Evolutionary conservation across 92 coral and sea anemone genomes (phyloP).

Genomic region (Phenganax subtilis): DNA sequence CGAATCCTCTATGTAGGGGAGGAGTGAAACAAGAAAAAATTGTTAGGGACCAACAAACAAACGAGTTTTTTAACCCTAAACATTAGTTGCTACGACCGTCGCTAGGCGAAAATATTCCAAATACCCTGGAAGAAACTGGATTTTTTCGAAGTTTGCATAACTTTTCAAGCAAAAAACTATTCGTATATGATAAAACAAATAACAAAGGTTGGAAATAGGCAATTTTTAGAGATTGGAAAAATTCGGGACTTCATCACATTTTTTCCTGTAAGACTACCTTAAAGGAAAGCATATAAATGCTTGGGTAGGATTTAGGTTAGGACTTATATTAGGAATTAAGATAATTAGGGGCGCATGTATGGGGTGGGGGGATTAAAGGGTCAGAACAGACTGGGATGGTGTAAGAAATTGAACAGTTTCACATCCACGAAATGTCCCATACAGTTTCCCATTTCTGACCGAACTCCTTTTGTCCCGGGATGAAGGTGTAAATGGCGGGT

Average conservation of each 20-base stretch:
- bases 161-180: not conserved
- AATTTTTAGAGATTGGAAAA: not conserved
- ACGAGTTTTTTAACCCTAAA: not conserved
- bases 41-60: not conserved
- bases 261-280: not conserved
- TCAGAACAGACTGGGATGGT: too few species aligned
- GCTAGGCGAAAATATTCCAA: not conserved
- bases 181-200: not conserved
- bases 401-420: too few species aligned
- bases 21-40: not conserved
- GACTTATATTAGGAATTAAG: too few species aligned
- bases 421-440: too few species aligned
- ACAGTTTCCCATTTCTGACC: too few species aligned
- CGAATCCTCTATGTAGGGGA: not conserved
- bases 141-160: not conserved
- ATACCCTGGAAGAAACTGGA: not conserved
- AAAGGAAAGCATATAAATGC: not conserved
- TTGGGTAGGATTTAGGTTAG: too few species aligned
- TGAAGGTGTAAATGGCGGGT: too few species aligned
- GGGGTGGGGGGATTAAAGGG: too few species aligned
- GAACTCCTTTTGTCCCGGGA: too few species aligned
- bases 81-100: not conserved
- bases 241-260: not conserved
- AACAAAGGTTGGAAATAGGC: not conserved
- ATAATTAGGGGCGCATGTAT: too few species aligned